A percentile compares a stretch with the other conserved stretches of the same genome.
Evolutionary conservation across 2,888 invertebrate species (phyloP).

Genomic region (Campopleginae sp.): DNA sequence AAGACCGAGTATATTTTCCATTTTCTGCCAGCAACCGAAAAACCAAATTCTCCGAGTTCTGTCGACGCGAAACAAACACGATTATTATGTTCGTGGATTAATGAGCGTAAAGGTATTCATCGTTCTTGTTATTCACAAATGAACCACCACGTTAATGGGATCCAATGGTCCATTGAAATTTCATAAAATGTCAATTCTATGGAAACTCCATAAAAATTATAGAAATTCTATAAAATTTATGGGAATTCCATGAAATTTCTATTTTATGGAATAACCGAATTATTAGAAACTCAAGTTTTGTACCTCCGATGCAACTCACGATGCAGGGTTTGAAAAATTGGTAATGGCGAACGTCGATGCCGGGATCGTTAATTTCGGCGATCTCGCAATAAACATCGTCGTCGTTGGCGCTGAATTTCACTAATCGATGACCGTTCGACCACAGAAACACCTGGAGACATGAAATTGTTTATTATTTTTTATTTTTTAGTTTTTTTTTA

Average conservation of each 20-base stretch:
- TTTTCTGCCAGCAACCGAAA: conserved; percentile 70
- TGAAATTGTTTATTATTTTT: conserved; percentile 15
- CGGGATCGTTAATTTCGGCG: conserved; percentile 52
- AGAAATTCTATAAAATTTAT: no score
- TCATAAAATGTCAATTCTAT: no score
- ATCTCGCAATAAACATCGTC: background rate
- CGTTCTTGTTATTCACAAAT: no score
- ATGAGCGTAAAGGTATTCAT: background rate
- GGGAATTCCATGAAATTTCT: no score
- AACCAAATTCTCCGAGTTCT: conserved; percentile 77
- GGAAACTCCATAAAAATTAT: no score
- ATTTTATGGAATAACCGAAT: no score
- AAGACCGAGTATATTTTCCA: conserved; percentile 75
- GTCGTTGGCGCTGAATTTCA: conserved; percentile 45
- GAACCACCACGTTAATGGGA: no score
- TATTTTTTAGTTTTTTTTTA: background rate
- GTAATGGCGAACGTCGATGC: conserved; percentile 67
- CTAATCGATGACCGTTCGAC: conserved; percentile 69
- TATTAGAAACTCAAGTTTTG: background rate
- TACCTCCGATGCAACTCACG: conserved; percentile 75
- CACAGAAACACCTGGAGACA: conserved; percentile 72
- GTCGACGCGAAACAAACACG: conserved; percentile 17
- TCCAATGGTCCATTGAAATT: no score
- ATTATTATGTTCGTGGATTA: background rate
- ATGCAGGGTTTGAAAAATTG: conserved; percentile 72